Conservation (phyloP, 2,797 vertebrate species). For the Neomorphus geoffroyi region DNA sequence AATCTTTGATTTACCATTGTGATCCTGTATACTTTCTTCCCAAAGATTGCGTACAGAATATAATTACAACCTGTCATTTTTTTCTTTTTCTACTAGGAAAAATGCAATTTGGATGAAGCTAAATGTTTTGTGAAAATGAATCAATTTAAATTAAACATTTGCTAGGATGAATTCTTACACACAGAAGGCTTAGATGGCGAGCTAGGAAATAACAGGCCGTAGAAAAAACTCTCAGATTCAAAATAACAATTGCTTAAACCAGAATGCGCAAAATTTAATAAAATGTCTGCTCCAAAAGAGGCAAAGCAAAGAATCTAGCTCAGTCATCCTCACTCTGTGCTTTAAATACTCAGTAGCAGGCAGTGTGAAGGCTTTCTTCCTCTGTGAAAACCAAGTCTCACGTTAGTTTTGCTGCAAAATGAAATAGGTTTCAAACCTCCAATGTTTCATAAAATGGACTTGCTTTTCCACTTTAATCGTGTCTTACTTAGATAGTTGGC, state of each 20-base stretch:
- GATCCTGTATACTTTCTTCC: background rate
- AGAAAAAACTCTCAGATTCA: background rate
- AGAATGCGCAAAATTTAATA: conserved; percentile 24
- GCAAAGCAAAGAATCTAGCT: conserved; percentile 1
- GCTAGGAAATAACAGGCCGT: background rate
- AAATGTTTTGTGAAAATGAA: background rate
- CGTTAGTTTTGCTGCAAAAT: conserved; percentile 11
- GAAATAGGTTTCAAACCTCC: background rate
- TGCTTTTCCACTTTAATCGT: conserved; percentile 27
- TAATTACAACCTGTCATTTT: background rate
- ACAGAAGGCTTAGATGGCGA: background rate
- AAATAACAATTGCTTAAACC: conserved; percentile 17
- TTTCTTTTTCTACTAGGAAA: background rate
- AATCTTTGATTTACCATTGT: background rate
- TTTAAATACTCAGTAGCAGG: background rate
- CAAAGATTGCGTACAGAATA: background rate
- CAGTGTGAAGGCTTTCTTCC: conserved; percentile 15
- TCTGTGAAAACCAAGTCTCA: background rate
- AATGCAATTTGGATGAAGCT: background rate
- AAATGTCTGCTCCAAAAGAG: background rate
- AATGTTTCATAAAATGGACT: background rate
- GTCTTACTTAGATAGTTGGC: background rate
- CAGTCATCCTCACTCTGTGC: background rate
- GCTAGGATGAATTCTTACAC: background rate
- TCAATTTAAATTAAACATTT: background rate